These are phyloP conservation scores for Aspidapion aeneum DNA, from an alignment of 2,888 invertebrate species.

Conservation along the genomic window DNA sequence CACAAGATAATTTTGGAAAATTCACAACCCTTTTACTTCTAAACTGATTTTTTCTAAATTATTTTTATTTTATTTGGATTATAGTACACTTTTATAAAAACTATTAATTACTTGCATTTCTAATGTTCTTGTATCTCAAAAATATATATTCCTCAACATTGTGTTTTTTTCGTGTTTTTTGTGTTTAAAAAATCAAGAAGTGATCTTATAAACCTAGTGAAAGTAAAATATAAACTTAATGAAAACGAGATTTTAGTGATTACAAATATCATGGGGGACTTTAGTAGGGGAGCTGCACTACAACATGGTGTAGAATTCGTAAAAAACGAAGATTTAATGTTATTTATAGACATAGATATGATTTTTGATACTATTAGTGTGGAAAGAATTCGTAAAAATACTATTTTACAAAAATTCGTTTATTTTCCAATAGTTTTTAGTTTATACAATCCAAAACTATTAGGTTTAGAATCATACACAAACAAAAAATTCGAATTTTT, in stretches of 20 bases:
- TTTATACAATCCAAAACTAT: conserved; percentile 78
- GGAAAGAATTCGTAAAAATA: conserved; percentile 73
- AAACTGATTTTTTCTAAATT: too few species aligned
- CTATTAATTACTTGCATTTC: too few species aligned
- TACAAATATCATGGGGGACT: conserved; percentile 49
- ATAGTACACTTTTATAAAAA: too few species aligned
- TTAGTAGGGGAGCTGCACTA: conserved; percentile 81
- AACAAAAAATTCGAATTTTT: conserved; percentile 24
- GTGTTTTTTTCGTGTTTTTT: too few species aligned
- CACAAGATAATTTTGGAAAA: too few species aligned
- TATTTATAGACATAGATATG: conserved; percentile 97
- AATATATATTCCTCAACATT: too few species aligned
- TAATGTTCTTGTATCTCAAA: too few species aligned
- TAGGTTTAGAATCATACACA: conserved; percentile 40
- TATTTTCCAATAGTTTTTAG: conserved; percentile 98
- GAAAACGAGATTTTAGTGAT: conserved; percentile 49
- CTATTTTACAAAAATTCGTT: conserved; percentile 67
- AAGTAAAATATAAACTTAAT: conserved; percentile 41
- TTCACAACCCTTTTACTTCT: too few species aligned
- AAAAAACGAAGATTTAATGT: conserved; percentile 66
- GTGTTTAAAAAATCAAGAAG: too few species aligned
- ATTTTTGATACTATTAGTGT: conserved; percentile 73
- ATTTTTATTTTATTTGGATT: too few species aligned
- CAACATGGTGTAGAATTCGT: conserved; percentile 66
- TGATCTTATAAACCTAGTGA: conserved; percentile 56